These are phyloP conservation scores for Pycnonotus jocosus DNA, from an alignment of 2,113 vertebrate species.

Conservation along the genomic window DNA sequence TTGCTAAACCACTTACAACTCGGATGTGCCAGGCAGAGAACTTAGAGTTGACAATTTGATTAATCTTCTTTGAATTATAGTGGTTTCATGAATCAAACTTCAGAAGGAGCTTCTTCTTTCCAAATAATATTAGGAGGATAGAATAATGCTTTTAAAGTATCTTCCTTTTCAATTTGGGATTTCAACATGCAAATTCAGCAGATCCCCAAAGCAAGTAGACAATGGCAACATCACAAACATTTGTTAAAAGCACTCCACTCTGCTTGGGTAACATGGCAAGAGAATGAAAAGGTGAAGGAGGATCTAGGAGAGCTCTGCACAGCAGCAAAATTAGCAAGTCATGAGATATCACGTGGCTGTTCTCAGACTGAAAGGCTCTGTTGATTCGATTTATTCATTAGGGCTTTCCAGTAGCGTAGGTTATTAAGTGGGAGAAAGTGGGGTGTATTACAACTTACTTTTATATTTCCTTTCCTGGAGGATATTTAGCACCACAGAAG, in stretches of 20 bases:
- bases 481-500: conserved; percentile 31
- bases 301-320: conserved; percentile 15
- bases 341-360: conserved; percentile 57
- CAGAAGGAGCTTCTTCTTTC: conserved; percentile 5
- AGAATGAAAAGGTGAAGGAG: conserved; percentile 54
- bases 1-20: conserved; percentile 50
- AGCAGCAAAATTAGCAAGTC: conserved; percentile 61
- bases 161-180: conserved; percentile 35
- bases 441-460: conserved; percentile 23
- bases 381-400: conserved; percentile 64
- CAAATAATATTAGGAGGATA: background rate
- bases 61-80: conserved; percentile 37
- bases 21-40: background rate
- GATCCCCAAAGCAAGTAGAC: conserved; percentile 17
- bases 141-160: conserved; percentile 42
- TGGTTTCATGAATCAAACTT: conserved; percentile 44
- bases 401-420: conserved; percentile 15
- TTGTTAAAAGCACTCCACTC: conserved; percentile 29
- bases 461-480: conserved; percentile 53
- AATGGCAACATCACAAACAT: conserved; percentile 30
- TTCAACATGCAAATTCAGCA: conserved; percentile 56
- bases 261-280: background rate
- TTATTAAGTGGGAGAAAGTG: conserved; percentile 27
- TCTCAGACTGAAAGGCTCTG: conserved; percentile 58
- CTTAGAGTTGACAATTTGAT: conserved; percentile 26